Percentiles rank a stretch among this genome's conserved stretches.
phyloP scores from a whole-genome alignment of 2,113 vertebrate genomes.

The Oreotrochilus melanogaster region DNA sequence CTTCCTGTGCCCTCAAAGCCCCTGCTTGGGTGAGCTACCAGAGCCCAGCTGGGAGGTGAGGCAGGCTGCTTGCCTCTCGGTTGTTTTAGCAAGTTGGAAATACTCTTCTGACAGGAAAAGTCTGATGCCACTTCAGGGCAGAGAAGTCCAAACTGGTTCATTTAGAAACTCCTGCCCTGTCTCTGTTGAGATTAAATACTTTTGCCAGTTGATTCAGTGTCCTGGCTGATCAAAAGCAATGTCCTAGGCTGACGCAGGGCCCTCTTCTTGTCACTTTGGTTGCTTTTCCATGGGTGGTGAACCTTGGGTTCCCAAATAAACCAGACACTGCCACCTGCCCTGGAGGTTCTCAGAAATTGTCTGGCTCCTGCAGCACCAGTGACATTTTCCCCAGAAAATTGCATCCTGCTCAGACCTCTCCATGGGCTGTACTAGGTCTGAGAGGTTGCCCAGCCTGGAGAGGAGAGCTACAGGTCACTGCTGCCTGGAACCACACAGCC shows the following conservation, averaged over 20 bases:
- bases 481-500: neutral
- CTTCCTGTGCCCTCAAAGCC: neutral
- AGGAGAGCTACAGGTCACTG: neutral
- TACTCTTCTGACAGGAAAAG: neutral
- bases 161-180: neutral
- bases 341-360: neutral
- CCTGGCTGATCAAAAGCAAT: neutral
- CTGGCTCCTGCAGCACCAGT: neutral
- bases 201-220: neutral
- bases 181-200: neutral
- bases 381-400: accelerated
- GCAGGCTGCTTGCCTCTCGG: neutral
- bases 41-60: neutral
- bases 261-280: neutral
- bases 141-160: neutral
- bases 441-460: neutral
- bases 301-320: neutral
- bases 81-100: neutral
- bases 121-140: neutral
- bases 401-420: too few species aligned
- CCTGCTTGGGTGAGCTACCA: neutral
- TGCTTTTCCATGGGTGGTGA: neutral
- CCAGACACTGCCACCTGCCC: neutral
- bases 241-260: neutral
- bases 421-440: too few species aligned